Evolutionary conservation across 2,113 vertebrate genomes (phyloP).

Genomic region (Danionella cerebrum): DNA sequence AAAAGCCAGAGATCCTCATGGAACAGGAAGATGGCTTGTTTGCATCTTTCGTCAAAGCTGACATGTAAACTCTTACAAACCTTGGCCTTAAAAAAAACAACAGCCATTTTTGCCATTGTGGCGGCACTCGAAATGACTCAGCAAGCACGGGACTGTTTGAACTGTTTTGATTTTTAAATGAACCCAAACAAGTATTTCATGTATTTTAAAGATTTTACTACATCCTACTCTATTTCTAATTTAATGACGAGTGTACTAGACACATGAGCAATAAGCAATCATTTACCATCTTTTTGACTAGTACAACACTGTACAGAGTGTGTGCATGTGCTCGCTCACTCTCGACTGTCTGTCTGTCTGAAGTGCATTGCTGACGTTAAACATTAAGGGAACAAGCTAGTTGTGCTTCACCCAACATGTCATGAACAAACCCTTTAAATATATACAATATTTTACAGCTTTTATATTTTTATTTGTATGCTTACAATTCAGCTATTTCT

Average conservation of each 20-base stretch:
- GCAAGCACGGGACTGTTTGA: background rate
- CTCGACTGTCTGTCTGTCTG: conserved; percentile 63
- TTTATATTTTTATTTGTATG: no score
- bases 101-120: background rate
- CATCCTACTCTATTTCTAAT: conserved; percentile 22
- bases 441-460: no score
- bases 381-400: background rate
- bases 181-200: background rate
- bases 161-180: background rate
- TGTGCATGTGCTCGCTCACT: conserved; percentile 31
- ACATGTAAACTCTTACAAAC: conserved; percentile 75
- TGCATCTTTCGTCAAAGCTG: conserved; percentile 89
- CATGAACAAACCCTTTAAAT: background rate
- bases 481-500: no score
- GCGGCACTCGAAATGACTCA: background rate
- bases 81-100: background rate
- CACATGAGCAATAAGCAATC: conserved; percentile 34
- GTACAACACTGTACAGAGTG: conserved; percentile 57
- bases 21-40: conserved; percentile 88
- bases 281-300: conserved; percentile 22
- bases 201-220: conserved; percentile 18
- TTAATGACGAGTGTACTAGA: background rate
- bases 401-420: background rate
- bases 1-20: conserved; percentile 83
- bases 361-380: conserved; percentile 56